Base-by-base conservation (phyloP, 2,113 vertebrate species). In the Burhinus bistriatus region DNA sequence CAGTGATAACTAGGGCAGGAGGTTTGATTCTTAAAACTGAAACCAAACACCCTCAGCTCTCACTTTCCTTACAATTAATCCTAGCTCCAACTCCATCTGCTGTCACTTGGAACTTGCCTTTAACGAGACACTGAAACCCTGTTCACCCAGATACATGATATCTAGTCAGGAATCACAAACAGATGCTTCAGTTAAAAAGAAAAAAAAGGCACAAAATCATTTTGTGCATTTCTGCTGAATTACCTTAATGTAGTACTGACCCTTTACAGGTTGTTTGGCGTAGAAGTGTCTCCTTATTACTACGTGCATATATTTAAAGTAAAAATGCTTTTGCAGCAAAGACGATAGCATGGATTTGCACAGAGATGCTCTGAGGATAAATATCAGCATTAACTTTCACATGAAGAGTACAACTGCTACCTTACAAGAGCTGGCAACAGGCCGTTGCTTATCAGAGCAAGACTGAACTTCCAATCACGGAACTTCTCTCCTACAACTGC, bases 31-130 rank as follows among this genome's bases (percentile, higher is more conserved):
- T 76, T 65, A 82, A 89, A 84, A 59, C 40, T 82, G 59, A 92
- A 93, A 95, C 5, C 26, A 81, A 92, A 72, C 61, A 52, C 57
- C 6, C 12, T 47, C 9, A n/a, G 34, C 27, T 89, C 68, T 90
- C 72, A 62, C 64, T 94, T 93, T 78, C 30, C n/a, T 89, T 32
- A 45, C 69, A 79, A 52, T 69, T 96, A 95, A 88, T 90, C 85
- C 85, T 69, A 83, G 59, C 20, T 95, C 55, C 32, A 79, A 44
- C 57, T 94, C 81, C 75, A 93, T 90, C 91, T 96, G 87, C 70
- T 83, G 36, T 64, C 32, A 54, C 70, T 89, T 85, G 73, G 61
- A 94, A 79, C 42, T 88, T 76, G 70, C 57, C 10, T 94, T 89
- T 72, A 89, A 89, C 2, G 15, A 95, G 47, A 52, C 55, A 83